Conservation (phyloP, 1,140 invertebrate genomes). For the Bathynomus jamesi region DNA sequence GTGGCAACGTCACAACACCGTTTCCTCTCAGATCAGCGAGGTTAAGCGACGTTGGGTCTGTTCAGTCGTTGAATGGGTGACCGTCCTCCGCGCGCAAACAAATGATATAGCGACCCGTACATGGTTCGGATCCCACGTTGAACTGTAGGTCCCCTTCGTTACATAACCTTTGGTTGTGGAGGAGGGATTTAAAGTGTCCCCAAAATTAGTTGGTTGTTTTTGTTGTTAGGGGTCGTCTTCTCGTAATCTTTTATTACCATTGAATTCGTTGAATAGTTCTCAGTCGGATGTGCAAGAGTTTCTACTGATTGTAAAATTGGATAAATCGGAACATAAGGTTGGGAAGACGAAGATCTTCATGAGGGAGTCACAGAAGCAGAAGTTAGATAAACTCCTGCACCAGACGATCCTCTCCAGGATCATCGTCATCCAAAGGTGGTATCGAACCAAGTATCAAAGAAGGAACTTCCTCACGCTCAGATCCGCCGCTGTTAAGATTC, state of each 20-base stretch:
- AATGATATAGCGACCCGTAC: too few relatives aligned
- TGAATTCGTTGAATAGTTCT: too few relatives aligned
- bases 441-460: constrained; percentile 68
- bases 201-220: too few relatives aligned
- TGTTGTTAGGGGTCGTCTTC: too few relatives aligned
- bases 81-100: too few relatives aligned
- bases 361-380: constrained; percentile 86
- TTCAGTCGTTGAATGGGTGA: too few relatives aligned
- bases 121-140: too few relatives aligned
- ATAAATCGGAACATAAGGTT: constrained; percentile 84
- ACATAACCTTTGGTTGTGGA: not conserved
- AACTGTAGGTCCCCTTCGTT: too few relatives aligned
- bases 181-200: constrained; percentile 17
- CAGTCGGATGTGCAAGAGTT: constrained; percentile 72
- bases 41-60: too few relatives aligned
- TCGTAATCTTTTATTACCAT: too few relatives aligned
- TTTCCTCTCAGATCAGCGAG: too few relatives aligned
- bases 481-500: constrained; percentile 64
- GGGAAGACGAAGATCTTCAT: constrained; percentile 86
- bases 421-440: constrained; percentile 85
- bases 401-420: constrained; percentile 89
- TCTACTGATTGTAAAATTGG: constrained; percentile 66
- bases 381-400: constrained; percentile 82
- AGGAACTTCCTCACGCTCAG: constrained; percentile 64
- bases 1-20: too few relatives aligned